Evolutionary conservation across 2,888 invertebrate genomes (phyloP).

Genomic region (Leptopterna dolabrata): DNA sequence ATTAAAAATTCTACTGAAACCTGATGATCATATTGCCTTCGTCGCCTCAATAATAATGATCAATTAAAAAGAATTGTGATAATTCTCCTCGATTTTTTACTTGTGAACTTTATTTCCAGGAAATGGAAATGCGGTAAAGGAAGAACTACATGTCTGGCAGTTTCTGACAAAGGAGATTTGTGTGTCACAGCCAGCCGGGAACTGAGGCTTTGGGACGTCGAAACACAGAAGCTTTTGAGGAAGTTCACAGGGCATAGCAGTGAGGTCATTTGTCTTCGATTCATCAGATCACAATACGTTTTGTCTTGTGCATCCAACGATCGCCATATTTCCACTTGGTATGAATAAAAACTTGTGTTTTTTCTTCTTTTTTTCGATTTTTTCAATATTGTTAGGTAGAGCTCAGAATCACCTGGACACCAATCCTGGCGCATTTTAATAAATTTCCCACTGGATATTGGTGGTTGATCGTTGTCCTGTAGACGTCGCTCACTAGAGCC

Average conservation of each 20-base stretch:
- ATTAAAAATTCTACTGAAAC: too few species aligned
- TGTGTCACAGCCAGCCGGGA: constrained; percentile 65
- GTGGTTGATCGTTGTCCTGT: too few species aligned
- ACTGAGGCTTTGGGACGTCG: constrained; percentile 76
- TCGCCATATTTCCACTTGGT: constrained; percentile 58
- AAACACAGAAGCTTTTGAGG: constrained; percentile 72
- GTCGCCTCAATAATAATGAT: too few species aligned
- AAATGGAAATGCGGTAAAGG: constrained; percentile 77
- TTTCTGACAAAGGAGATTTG: constrained; percentile 65
- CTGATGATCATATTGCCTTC: too few species aligned
- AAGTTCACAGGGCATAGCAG: constrained; percentile 74
- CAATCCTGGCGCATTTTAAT: too few species aligned
- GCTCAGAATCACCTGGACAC: too few species aligned
- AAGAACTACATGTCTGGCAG: constrained; percentile 66
- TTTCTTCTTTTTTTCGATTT: too few species aligned
- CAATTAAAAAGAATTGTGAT: too few species aligned
- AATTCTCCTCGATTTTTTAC: too few species aligned
- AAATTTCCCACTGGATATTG: too few species aligned
- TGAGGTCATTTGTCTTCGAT: constrained; percentile 54
- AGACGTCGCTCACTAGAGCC: too few species aligned
- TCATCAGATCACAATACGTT: constrained; percentile 56
- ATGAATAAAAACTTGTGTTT: constrained; percentile 1
- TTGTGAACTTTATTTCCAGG: constrained; percentile 65
- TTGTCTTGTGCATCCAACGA: constrained; percentile 55
- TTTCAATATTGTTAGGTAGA: too few species aligned